Percentiles rank a stretch among this genome's conserved stretches.
These are phyloP conservation scores for Electrona antarctica DNA, from an alignment of 2,113 vertebrate genomes.

Conservation along the genomic window DNA sequence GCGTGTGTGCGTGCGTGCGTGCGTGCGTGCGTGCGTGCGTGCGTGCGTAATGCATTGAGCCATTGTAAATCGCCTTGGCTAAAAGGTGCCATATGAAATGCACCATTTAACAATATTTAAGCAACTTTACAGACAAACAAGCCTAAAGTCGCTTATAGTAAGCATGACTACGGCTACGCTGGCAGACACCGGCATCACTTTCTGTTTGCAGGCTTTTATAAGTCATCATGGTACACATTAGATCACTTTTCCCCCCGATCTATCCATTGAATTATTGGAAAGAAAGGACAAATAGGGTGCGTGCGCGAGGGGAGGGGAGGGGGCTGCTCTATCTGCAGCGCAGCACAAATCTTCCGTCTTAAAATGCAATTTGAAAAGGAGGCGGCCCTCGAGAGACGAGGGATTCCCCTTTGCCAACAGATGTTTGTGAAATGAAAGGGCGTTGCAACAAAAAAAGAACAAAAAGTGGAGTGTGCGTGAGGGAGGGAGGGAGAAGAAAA, in stretches of 20 bases:
- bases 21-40: too few species aligned
- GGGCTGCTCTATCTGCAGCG: constrained; percentile 42
- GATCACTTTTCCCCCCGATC: constrained; percentile 20
- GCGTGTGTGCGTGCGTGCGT: too few species aligned
- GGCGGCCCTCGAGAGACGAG: constrained; percentile 71
- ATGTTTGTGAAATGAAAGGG: constrained; percentile 74
- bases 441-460: constrained; percentile 40
- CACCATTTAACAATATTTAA: too few species aligned
- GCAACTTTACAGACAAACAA: neutral
- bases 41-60: too few species aligned
- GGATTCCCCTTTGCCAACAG: constrained; percentile 71
- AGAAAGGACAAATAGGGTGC: constrained; percentile 2
- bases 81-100: too few species aligned
- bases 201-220: constrained; percentile 17
- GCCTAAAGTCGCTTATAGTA: neutral
- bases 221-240: constrained; percentile 40
- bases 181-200: constrained; percentile 13
- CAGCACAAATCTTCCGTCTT: constrained; percentile 62
- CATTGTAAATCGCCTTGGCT: too few species aligned
- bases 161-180: constrained; percentile 28
- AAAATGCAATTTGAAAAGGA: constrained; percentile 72
- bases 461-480: constrained; percentile 3
- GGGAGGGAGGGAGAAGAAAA: constrained; percentile 1
- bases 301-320: constrained; percentile 25
- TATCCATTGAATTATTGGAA: constrained; percentile 54